These are phyloP conservation scores for Lagria hirta DNA, from an alignment of 2,888 invertebrate genomes.

Conservation along the genomic window DNA sequence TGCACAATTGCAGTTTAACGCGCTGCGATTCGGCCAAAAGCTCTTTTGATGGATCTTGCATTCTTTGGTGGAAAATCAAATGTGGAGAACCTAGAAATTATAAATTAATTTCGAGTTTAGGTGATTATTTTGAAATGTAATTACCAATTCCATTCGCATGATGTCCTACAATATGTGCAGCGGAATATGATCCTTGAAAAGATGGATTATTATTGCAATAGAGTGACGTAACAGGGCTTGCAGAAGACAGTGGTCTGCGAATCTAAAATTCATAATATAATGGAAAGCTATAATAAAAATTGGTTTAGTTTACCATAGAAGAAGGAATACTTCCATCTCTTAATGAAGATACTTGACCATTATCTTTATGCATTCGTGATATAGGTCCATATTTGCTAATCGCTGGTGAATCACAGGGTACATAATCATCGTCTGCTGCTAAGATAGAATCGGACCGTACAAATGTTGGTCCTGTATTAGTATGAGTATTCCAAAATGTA, in stretches of 20 bases:
- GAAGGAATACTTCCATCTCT: constrained; percentile 45
- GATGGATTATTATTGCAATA: constrained; percentile 50
- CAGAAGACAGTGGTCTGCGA: constrained; percentile 56
- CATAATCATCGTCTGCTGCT: constrained; percentile 65
- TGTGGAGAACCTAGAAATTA: constrained; percentile 45
- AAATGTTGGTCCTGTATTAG: constrained; percentile 48
- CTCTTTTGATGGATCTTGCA: constrained; percentile 52
- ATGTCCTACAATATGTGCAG: constrained; percentile 42
- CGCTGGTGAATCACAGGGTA: constrained; percentile 66
- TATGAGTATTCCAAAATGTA: constrained; percentile 48
- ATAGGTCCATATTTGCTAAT: constrained; percentile 72
- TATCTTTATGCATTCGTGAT: constrained; percentile 56
- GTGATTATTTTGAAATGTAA: neutral
- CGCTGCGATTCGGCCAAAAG: constrained; percentile 62
- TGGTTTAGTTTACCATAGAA: constrained; percentile 46
- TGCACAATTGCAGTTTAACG: constrained; percentile 61
- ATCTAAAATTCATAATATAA: constrained; percentile 35
- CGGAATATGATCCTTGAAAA: constrained; percentile 43
- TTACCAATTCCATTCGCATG: constrained; percentile 51
- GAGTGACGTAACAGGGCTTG: constrained; percentile 54
- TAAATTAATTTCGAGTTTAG: constrained; percentile 2
- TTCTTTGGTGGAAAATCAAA: constrained; percentile 45
- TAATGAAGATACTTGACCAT: constrained; percentile 44
- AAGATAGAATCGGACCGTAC: constrained; percentile 60
- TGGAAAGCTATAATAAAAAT: constrained; percentile 1